phyloP scores from a whole-genome alignment of 2,113 vertebrate genomes.

The Acrocephalus arundinaceus region DNA sequence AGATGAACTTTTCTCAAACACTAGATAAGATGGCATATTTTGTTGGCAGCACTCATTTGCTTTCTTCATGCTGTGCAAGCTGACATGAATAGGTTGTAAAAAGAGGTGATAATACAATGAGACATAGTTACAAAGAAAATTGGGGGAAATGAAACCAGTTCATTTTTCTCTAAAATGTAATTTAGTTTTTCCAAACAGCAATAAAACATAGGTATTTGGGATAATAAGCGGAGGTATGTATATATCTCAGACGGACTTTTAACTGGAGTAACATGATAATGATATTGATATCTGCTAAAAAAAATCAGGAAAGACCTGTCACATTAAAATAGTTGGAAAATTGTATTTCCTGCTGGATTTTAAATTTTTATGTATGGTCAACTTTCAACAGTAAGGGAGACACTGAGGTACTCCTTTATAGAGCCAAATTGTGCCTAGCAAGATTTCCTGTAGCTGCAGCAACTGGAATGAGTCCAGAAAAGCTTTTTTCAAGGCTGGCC shows the following conservation, averaged over 20 bases:
- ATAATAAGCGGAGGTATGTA: not conserved
- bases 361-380: not conserved
- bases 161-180: not conserved
- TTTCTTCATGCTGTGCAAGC: constrained; percentile 1
- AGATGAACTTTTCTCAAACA: not conserved
- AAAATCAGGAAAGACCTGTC: not conserved
- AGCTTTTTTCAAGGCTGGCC: not conserved
- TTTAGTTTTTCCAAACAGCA: not conserved
- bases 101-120: not conserved
- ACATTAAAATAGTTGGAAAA: not conserved
- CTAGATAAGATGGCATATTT: not conserved
- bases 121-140: not conserved
- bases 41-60: not conserved
- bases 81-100: not conserved
- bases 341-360: not conserved
- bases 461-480: not conserved
- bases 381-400: not conserved
- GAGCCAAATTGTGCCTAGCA: not conserved
- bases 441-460: not conserved
- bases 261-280: not conserved
- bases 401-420: not conserved
- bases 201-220: not conserved
- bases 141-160: not conserved
- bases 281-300: not conserved
- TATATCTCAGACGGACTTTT: not conserved